phyloP scores from a whole-genome alignment of 2,888 invertebrate species.

The Taenaris catops region DNA sequence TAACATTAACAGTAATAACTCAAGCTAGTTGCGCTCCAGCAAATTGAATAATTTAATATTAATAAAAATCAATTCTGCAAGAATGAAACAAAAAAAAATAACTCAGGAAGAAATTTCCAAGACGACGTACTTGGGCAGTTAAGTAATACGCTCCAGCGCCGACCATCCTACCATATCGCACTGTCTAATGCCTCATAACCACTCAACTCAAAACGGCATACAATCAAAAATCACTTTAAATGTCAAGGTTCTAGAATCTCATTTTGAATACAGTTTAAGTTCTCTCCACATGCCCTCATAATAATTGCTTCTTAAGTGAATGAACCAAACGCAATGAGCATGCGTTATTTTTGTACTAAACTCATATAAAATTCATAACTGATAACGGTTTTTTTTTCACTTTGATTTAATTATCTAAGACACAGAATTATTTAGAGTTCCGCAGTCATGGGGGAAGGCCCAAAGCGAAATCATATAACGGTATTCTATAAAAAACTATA shows the following conservation, averaged over 20 bases:
- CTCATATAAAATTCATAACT: slow-evolving; percentile 15
- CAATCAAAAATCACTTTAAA: slow-evolving; percentile 22
- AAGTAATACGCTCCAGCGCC: slow-evolving; percentile 47
- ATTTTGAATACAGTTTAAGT: slow-evolving; percentile 26
- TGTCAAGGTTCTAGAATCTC: slow-evolving; percentile 12
- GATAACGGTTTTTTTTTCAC: slow-evolving; percentile 5
- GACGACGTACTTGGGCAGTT: slow-evolving; percentile 21
- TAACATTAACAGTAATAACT: slow-evolving; percentile 4
- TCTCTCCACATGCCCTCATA: slow-evolving; percentile 33
- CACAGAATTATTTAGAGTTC: too few relatives aligned
- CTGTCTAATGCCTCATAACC: slow-evolving; percentile 40
- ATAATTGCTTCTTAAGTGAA: slow-evolving; percentile 66
- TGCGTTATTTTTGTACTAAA: slow-evolving; percentile 32
- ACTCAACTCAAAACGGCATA: slow-evolving; percentile 25
- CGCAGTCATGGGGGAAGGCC: too few relatives aligned
- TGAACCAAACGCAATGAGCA: slow-evolving; percentile 47
- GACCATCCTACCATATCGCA: slow-evolving; percentile 71
- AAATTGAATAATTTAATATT: slow-evolving; percentile 14
- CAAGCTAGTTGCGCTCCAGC: slow-evolving; percentile 23
- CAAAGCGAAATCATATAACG: too few relatives aligned
- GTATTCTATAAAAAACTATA: too few relatives aligned
- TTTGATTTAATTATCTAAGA: neutral
- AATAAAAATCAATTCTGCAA: slow-evolving; percentile 25
- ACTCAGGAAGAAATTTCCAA: slow-evolving; percentile 49
- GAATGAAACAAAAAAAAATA: slow-evolving; percentile 35